Evolutionary conservation across 2,888 invertebrate species (phyloP).

Genomic region (Andricus quercusramuli): DNA sequence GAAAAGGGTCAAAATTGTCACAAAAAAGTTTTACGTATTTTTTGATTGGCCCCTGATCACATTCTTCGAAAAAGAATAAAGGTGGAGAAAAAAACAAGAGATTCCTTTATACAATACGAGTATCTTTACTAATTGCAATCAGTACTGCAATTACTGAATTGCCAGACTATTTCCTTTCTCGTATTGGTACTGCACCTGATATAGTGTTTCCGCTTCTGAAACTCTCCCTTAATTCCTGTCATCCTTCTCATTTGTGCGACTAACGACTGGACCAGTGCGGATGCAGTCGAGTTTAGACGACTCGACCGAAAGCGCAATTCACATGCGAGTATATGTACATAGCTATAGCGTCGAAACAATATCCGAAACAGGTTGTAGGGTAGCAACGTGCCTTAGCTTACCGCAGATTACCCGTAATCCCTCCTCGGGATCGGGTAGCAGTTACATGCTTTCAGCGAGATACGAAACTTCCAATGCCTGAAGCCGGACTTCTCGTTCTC

Average conservation of each 20-base stretch:
- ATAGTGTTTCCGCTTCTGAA: not conserved
- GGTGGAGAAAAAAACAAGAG: too few relatives aligned
- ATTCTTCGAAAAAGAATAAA: too few relatives aligned
- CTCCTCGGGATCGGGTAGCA: slow-evolving; percentile 67
- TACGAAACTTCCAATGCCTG: slow-evolving; percentile 55
- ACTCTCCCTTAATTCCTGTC: slow-evolving; percentile 3
- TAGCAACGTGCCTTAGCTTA: slow-evolving; percentile 67
- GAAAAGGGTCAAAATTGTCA: too few relatives aligned
- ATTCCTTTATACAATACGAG: too few relatives aligned
- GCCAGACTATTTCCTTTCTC: not conserved
- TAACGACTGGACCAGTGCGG: slow-evolving; percentile 16
- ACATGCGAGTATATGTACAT: slow-evolving; percentile 28
- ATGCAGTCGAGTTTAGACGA: slow-evolving; percentile 58
- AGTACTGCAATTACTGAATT: not conserved
- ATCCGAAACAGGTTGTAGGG: slow-evolving; percentile 67
- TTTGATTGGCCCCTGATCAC: too few relatives aligned
- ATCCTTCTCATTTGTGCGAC: slow-evolving; percentile 12
- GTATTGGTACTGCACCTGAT: not conserved
- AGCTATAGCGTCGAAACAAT: slow-evolving; percentile 66
- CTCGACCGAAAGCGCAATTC: slow-evolving; percentile 60
- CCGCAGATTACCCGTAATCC: slow-evolving; percentile 72
- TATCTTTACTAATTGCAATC: not conserved
- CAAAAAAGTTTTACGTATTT: too few relatives aligned
- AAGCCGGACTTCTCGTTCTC: slow-evolving; percentile 51
- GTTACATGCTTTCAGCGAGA: slow-evolving; percentile 68